Base-by-base conservation (phyloP, 2,113 vertebrate genomes). In the Pachycephala philippinensis region DNA sequence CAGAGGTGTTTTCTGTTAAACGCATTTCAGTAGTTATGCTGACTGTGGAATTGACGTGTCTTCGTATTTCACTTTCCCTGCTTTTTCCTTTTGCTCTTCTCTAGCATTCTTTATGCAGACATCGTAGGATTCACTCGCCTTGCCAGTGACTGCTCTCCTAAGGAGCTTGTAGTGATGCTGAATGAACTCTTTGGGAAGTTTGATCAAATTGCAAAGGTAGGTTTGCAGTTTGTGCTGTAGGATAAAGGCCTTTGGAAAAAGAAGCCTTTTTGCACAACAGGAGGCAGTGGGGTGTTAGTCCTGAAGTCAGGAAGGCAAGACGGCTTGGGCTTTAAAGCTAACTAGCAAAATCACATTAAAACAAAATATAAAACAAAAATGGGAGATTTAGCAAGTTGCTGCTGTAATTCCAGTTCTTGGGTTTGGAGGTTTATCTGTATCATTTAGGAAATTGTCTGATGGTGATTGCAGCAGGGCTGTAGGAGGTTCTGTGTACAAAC, bases 131-230 rank as follows among this genome's bases (percentile, higher is more conserved):
- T 99, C 96, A 99, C 99, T 7, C 98, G 97, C 42, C 97, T 99
- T 96, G 99, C 99, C 97, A 99, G 99, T 23, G 99, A 99, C 96
- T 99, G 99, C 95, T 99, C 99, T 75, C 99, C 99, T 33, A 99
- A 99, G 90, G 99, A 99, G 74, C 97, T 99, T 20, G 99, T 99
- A 52, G 98, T 99, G 82, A 99, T 99, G 98, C 98, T 99, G 86
- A 99, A 99, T 20, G 99, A 99, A 53, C 98, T 99, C 69, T 99
- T 99, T 68, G 99, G 99, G 16, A 99, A 99, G 94, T 99, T 99
- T 92, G 99, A 99, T 97, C 99, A 99, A 98, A 99, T 99, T 64
- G 99, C 99, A 78, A 99, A 99, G 99, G 99, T 99, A 95, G 96
- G 98, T 64, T 28, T 84, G 21, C 14, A 45, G 44, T 53, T 88